phyloP scores from a whole-genome alignment of 2,888 invertebrate genomes.

The Automeris io region DNA sequence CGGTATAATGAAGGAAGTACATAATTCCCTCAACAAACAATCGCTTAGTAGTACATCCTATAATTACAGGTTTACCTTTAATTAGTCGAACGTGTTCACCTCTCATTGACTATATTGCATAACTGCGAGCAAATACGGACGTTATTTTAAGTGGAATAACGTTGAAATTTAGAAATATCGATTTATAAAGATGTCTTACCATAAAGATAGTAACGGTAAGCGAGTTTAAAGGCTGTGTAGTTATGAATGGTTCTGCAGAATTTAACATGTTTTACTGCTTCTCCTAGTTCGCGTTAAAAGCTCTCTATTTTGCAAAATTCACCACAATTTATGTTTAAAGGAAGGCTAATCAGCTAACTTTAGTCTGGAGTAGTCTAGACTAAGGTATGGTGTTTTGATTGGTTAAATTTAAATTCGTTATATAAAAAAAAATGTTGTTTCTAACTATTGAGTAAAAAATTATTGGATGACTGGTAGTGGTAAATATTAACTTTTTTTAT shows the following conservation, averaged over 20 bases:
- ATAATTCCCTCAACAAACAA: conserved; percentile 11
- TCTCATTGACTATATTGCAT: neutral
- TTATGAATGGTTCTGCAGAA: neutral
- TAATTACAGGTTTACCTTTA: conserved; percentile 15
- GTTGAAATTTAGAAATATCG: conserved; percentile 8
- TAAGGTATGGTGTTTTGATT: no score
- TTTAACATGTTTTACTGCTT: neutral
- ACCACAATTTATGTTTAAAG: no score
- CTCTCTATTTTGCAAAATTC: neutral
- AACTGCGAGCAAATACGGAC: conserved; percentile 6
- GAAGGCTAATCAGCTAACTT: no score
- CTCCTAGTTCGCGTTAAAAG: neutral
- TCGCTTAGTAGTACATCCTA: conserved; percentile 8
- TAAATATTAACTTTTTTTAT: no score
- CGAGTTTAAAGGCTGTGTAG: neutral
- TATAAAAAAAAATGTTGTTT: no score
- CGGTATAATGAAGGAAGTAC: conserved; percentile 3
- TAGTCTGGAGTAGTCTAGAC: no score
- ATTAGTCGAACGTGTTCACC: conserved; percentile 13
- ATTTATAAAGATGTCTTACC: neutral
- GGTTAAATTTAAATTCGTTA: no score
- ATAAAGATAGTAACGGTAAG: neutral
- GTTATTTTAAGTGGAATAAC: conserved; percentile 9
- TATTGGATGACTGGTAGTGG: no score
- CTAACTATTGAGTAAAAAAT: no score